Conservation (phyloP, 2,888 invertebrate genomes). For the Cacoxenus indagator region DNA sequence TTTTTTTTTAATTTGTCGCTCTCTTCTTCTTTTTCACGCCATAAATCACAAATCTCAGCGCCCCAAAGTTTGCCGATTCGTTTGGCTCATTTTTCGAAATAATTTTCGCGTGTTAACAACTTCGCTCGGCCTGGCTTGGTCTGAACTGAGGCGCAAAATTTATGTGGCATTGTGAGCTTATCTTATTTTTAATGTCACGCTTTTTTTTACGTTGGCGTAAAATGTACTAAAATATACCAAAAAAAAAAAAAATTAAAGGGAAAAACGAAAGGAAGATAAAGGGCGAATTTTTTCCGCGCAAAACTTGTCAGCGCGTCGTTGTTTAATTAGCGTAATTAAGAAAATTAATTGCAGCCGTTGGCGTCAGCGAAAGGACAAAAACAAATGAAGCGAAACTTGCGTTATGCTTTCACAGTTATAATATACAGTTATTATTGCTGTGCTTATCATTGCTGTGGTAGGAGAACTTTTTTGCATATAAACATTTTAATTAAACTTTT, state of each 20-base stretch:
- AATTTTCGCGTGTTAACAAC: slow-evolving; percentile 56
- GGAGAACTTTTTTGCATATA: slow-evolving; percentile 44
- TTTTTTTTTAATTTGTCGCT: slow-evolving; percentile 13
- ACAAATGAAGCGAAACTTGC: too few species aligned
- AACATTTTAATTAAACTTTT: slow-evolving; percentile 53
- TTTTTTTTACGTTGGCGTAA: slow-evolving; percentile 8
- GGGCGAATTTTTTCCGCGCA: slow-evolving; percentile 59
- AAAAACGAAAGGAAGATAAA: slow-evolving; percentile 33
- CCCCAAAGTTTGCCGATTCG: neutral
- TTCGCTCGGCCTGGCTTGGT: slow-evolving; percentile 33
- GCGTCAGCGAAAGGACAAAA: slow-evolving; percentile 28
- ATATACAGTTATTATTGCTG: too few species aligned
- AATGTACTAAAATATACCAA: slow-evolving; percentile 18
- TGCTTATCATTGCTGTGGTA: too few species aligned
- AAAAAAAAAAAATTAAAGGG: slow-evolving; percentile 23
- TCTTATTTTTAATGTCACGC: slow-evolving; percentile 5
- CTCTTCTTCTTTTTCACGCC: slow-evolving; percentile 33
- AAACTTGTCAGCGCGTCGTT: slow-evolving; percentile 67
- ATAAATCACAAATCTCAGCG: slow-evolving; percentile 58
- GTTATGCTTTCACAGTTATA: slow-evolving; percentile 26
- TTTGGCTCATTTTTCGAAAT: slow-evolving; percentile 32
- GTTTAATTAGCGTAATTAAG: slow-evolving; percentile 71
- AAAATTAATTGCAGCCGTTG: slow-evolving; percentile 67
- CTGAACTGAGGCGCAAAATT: slow-evolving; percentile 46
- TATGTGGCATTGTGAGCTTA: slow-evolving; percentile 24